These are phyloP conservation scores for Pseudochromis fuscus DNA, from an alignment of 2,797 vertebrate genomes.

Conservation along the genomic window DNA sequence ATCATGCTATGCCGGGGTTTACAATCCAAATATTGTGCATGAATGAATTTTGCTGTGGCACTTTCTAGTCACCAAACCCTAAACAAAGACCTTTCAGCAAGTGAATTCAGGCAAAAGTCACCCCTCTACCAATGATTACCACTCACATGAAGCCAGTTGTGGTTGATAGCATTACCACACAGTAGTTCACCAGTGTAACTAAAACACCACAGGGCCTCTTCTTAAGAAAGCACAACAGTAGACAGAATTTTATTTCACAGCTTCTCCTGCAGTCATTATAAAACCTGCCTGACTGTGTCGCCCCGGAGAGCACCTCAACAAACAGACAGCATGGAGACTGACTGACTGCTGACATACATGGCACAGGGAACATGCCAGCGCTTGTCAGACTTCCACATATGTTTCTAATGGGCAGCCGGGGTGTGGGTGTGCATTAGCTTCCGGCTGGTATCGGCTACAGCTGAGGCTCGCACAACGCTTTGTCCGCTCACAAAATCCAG, in stretches of 20 bases:
- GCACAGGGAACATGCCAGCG: conserved; percentile 73
- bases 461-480: conserved; percentile 44
- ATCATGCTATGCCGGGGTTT: neutral
- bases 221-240: conserved; percentile 11
- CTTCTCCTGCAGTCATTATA: conserved; percentile 44
- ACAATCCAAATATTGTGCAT: neutral
- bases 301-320: conserved; percentile 9
- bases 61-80: neutral
- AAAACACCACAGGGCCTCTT: neutral
- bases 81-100: neutral
- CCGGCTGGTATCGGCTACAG: conserved; percentile 60
- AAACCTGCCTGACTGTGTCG: conserved; percentile 10
- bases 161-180: too few relatives aligned
- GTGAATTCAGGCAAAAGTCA: neutral
- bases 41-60: neutral
- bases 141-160: neutral
- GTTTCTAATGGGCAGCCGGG: conserved; percentile 82
- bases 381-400: conserved; percentile 80
- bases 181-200: conserved; percentile 2
- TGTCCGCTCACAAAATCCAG: conserved; percentile 30
- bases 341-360: conserved; percentile 76
- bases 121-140: too few relatives aligned
- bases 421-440: conserved; percentile 64
- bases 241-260: conserved; percentile 10
- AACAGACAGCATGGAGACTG: conserved; percentile 68